These are phyloP conservation scores for Goniozus legneri DNA, from an alignment of 1,140 invertebrate genomes.

Conservation along the genomic window DNA sequence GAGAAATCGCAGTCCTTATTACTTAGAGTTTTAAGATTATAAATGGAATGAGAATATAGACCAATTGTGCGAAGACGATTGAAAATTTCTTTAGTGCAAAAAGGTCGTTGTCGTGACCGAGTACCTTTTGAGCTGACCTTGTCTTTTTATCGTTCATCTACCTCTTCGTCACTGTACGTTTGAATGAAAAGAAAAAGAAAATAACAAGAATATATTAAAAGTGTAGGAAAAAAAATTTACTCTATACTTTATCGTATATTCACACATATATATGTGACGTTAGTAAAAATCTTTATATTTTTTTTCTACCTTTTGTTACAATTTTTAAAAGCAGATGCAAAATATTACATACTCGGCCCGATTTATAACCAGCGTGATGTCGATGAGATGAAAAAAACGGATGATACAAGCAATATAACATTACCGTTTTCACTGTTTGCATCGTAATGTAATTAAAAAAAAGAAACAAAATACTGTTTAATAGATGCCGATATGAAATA, in stretches of 20 bases:
- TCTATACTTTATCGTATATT: neutral
- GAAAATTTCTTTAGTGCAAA: slow-evolving; percentile 15
- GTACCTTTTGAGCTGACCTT: slow-evolving; percentile 1
- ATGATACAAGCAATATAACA: slow-evolving; percentile 25
- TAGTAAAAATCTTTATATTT: neutral
- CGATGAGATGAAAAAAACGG: neutral
- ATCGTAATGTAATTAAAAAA: slow-evolving; percentile 19
- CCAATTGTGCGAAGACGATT: too few species aligned
- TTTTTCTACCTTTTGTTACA: slow-evolving; percentile 1
- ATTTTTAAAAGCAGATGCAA: neutral
- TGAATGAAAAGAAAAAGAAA: slow-evolving; percentile 11
- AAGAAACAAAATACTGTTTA: slow-evolving; percentile 9
- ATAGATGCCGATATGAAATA: neutral
- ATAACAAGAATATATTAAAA: neutral
- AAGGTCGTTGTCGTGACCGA: neutral
- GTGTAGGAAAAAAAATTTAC: neutral
- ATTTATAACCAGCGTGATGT: neutral
- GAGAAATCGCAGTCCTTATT: too few species aligned
- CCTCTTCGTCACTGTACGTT: slow-evolving; percentile 5
- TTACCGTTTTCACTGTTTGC: slow-evolving; percentile 18
- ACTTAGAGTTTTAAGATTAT: too few species aligned
- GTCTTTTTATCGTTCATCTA: slow-evolving; percentile 6
- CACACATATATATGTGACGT: neutral
- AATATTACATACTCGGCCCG: neutral
- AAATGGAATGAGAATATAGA: too few species aligned